Evolutionary conservation across 1,140 invertebrate species (phyloP), one percentile per base, ranked within the genome.

Genomic region (Diploscapter pachys): DNA sequence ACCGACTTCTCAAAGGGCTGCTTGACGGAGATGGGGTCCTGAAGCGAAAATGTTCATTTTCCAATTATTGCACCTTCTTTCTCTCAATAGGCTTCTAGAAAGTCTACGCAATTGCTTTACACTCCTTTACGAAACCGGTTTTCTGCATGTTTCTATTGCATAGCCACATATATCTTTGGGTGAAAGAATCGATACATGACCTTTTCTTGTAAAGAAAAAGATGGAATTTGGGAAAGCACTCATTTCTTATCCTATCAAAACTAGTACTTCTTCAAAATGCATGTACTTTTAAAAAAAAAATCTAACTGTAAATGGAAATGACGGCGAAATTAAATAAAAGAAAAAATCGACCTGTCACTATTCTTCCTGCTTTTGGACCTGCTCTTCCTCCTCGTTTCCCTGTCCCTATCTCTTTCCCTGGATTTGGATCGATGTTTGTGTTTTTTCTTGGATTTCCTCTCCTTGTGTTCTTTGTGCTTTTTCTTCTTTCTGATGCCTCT

Each of bases 351-450:
- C 31, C 31, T 31, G 31, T 31, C 31, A 31, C 31, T 31, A 61
- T 59, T 70, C 68, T 70, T 59, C 57, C 13, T 13, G 57, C 57
- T 59, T 13, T 59, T 59, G 31, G 31, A 31, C 31, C 13, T 13
- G 57, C 13, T 59, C 57, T 59, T 13, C 13, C 57, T 59, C 69
- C 55, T 65, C 48, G 55, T 71, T 49, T 71, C 53, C 51, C 11
- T 71, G 8, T 64, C 69, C 55, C 53, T 66, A 13, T 68, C 6
- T 50, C 66, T 52, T 8, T 68, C 66, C 63, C 62, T 73, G 62
- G 57, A 73, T 56, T 54, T 54, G 57, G 72, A 67, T 48, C 66
- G 48, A 54, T 68, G 66, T 51, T 54, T 68, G 49, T 68, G 48
- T 6, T 68, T 51, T 55, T 50, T 52, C 51, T 54, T 68, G 52